Percentiles rank a stretch among this genome's conserved stretches.
These are phyloP conservation scores for Plecturocebus donacophilus DNA, from an alignment of 2,113 vertebrate genomes.

Conservation along the genomic window DNA sequence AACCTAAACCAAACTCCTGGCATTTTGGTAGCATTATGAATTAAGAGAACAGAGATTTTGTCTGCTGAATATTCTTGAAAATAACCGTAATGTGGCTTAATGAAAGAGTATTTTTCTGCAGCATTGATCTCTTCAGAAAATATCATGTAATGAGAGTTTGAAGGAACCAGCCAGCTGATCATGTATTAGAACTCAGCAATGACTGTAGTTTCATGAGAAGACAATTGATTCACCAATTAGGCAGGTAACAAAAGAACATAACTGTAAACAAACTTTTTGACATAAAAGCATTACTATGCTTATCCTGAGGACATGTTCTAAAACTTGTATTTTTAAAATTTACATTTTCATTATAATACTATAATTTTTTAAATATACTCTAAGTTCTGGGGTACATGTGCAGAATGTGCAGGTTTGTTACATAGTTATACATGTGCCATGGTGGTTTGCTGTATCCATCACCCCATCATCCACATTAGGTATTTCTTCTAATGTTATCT, in stretches of 20 bases:
- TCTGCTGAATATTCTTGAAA: background rate
- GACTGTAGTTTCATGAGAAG: background rate
- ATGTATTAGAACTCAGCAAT: background rate
- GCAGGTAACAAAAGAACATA: background rate
- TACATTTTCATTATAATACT: background rate
- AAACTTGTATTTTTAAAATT: background rate
- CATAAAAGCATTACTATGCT: background rate
- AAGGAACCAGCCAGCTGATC: background rate
- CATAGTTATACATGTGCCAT: too few species aligned
- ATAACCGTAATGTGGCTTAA: background rate
- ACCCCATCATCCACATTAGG: too few species aligned
- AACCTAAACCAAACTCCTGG: too few species aligned
- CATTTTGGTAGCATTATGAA: too few species aligned
- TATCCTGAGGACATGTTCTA: background rate
- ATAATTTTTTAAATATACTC: too few species aligned
- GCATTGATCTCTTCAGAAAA: background rate
- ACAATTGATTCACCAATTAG: background rate
- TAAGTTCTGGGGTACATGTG: too few species aligned
- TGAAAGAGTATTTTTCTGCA: background rate
- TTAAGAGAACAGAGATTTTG: background rate
- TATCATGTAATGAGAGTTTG: background rate
- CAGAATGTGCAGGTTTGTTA: too few species aligned
- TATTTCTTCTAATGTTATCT: too few species aligned
- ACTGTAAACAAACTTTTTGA: background rate
- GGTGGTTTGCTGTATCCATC: too few species aligned